Evolutionary conservation across 2,888 invertebrate species (phyloP).

Genomic region (Saturnia pavonia): DNA sequence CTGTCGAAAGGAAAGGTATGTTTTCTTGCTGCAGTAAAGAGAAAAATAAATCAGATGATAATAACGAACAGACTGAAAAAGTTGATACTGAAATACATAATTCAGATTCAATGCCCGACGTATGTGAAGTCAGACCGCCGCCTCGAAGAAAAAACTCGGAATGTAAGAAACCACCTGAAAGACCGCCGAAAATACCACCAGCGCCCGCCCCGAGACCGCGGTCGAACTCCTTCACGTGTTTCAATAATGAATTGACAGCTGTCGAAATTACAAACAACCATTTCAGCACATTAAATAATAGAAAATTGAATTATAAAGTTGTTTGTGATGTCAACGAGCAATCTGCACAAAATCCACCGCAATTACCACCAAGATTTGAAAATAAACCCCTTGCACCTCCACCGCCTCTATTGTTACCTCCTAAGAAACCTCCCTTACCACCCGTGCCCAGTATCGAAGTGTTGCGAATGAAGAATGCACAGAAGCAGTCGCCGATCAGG

Average conservation of each 20-base stretch:
- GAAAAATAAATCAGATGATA: conserved; percentile 78
- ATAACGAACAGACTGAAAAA: conserved; percentile 68
- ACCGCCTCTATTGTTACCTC: conserved; percentile 82
- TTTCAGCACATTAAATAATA: conserved; percentile 72
- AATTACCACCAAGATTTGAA: conserved; percentile 78
- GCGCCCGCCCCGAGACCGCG: conserved; percentile 78
- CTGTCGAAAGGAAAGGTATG: conserved; percentile 87
- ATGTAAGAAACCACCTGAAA: conserved; percentile 82
- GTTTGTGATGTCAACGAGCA: conserved; percentile 74
- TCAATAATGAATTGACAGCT: conserved; percentile 68
- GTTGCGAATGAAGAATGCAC: conserved; percentile 79
- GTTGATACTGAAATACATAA: conserved; percentile 61
- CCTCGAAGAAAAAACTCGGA: conserved; percentile 83
- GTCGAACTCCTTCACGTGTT: conserved; percentile 80
- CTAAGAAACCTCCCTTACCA: conserved; percentile 88
- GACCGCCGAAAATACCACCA: conserved; percentile 84
- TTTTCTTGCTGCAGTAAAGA: conserved; percentile 87
- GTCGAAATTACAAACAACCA: conserved; percentile 72
- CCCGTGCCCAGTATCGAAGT: conserved; percentile 85
- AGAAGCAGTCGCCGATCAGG: conserved; percentile 70
- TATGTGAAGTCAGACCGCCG: conserved; percentile 83
- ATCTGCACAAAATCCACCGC: conserved; percentile 66
- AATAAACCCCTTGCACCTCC: conserved; percentile 69
- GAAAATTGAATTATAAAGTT: conserved; percentile 71
- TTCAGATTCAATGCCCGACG: conserved; percentile 72